A percentile compares a stretch with the other conserved stretches of the same genome.
These are phyloP conservation scores for Bombylius major DNA, from an alignment of 2,888 invertebrate genomes.

Conservation along the genomic window DNA sequence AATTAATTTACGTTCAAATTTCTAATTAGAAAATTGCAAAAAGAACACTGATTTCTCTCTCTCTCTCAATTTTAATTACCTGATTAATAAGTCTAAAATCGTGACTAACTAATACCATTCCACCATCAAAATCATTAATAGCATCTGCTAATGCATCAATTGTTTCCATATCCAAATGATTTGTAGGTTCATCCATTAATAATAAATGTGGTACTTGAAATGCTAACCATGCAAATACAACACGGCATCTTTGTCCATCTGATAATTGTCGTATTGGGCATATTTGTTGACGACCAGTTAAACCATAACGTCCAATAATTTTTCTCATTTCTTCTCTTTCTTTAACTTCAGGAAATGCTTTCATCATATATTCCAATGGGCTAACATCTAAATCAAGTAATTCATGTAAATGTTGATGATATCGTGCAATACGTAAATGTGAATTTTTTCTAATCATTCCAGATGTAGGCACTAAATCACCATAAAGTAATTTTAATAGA, in stretches of 20 bases:
- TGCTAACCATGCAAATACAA: slow-evolving; percentile 97
- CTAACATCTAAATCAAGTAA: slow-evolving; percentile 86
- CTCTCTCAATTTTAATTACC: slow-evolving; percentile 40
- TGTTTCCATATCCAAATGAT: slow-evolving; percentile 95
- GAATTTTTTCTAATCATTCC: slow-evolving; percentile 98
- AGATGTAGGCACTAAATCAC: slow-evolving; percentile 86
- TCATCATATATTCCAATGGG: slow-evolving; percentile 98
- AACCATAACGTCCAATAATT: slow-evolving; percentile 94
- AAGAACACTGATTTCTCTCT: not conserved
- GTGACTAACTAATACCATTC: slow-evolving; percentile 98
- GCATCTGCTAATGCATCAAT: slow-evolving; percentile 97
- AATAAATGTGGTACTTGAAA: slow-evolving; percentile 95
- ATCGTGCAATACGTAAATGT: slow-evolving; percentile 91
- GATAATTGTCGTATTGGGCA: slow-evolving; percentile 49
- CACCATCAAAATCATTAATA: slow-evolving; percentile 94
- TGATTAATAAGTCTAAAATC: slow-evolving; percentile 98
- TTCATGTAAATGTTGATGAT: slow-evolving; percentile 98
- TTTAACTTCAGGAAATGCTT: slow-evolving; percentile 88
- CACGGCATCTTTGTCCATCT: slow-evolving; percentile 95
- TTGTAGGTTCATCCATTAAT: slow-evolving; percentile 71
- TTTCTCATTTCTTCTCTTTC: slow-evolving; percentile 98
- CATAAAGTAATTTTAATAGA: slow-evolving; percentile 85
- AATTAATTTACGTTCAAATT: not conserved
- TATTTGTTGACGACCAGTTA: slow-evolving; percentile 93
- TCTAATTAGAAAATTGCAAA: not conserved